These are phyloP conservation scores for Melanotaenia trifasciata DNA, from an alignment of 2,797 vertebrate species.

Conservation along the genomic window DNA sequence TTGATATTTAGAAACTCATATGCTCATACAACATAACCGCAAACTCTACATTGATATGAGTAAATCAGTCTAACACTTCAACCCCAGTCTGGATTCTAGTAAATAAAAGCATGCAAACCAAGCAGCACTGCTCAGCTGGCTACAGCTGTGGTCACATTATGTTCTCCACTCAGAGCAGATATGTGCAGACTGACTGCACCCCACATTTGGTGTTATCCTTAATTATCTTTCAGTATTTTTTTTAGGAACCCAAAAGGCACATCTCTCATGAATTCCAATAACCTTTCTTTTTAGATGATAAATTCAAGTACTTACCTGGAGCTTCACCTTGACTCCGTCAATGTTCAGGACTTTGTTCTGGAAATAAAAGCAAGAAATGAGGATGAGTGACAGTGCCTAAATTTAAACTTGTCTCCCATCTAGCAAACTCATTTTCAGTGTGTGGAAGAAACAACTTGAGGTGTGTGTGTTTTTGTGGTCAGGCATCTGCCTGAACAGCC, in stretches of 20 bases:
- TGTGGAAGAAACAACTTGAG: background rate
- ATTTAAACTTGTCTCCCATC: constrained; percentile 17
- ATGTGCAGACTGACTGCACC: background rate
- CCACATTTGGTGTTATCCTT: background rate
- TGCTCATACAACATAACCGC: too few relatives aligned
- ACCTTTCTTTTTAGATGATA: background rate
- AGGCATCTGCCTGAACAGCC: constrained; percentile 19
- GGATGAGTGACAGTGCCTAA: constrained; percentile 24
- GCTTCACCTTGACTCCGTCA: constrained; percentile 93
- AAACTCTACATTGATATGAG: too few relatives aligned
- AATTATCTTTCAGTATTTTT: background rate
- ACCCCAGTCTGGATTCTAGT: too few relatives aligned
- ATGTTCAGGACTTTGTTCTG: constrained; percentile 96
- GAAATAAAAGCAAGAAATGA: constrained; percentile 67
- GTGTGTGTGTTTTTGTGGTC: constrained; percentile 25
- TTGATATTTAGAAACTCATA: too few relatives aligned
- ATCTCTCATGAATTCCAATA: background rate
- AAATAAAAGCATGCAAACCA: background rate
- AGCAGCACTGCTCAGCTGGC: background rate
- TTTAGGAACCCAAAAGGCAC: background rate
- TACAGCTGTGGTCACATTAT: background rate
- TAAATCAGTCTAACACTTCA: too few relatives aligned
- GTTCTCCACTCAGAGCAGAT: background rate
- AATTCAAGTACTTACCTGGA: constrained; percentile 86
- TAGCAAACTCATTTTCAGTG: background rate